phyloP scores from a whole-genome alignment of 2,888 invertebrate genomes.

The Metellina segmentata region DNA sequence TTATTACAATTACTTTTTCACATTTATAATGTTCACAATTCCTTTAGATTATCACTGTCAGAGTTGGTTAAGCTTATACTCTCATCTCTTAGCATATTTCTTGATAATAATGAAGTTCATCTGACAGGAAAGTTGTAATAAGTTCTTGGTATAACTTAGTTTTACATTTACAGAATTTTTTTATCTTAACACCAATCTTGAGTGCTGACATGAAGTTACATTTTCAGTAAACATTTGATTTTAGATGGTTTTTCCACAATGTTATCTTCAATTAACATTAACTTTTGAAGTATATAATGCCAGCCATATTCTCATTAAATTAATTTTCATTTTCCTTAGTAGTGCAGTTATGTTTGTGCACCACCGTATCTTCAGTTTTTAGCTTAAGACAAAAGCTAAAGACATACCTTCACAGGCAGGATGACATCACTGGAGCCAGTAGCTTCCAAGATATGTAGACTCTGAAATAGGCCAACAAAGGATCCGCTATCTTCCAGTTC shows the following conservation, averaged over 20 bases:
- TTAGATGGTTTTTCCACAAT: neutral
- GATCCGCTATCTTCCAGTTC: conserved; percentile 27
- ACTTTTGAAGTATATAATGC: conserved; percentile 5
- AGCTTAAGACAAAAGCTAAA: conserved; percentile 75
- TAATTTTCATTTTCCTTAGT: neutral
- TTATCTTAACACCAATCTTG: neutral
- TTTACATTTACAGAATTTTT: neutral
- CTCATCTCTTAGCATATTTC: conserved; percentile 22
- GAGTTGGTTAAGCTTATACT: neutral
- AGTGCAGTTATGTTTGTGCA: neutral
- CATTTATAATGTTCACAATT: neutral
- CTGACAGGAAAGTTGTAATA: neutral
- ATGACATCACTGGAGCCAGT: conserved; percentile 17
- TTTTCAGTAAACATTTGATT: neutral
- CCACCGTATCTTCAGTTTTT: conserved; percentile 23
- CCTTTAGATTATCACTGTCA: neutral
- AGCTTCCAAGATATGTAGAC: conserved; percentile 39
- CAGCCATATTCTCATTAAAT: neutral
- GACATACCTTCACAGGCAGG: conserved; percentile 63
- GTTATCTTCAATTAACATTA: conserved; percentile 34
- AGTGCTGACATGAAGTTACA: neutral
- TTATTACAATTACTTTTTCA: neutral
- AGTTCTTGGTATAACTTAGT: conserved; percentile 17
- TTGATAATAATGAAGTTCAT: neutral
- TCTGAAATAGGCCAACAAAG: conserved; percentile 44